Evolutionary conservation across 2,113 vertebrate genomes (phyloP), one percentile per base, ranked within the genome.

Genomic region (Anolis sagrei): DNA sequence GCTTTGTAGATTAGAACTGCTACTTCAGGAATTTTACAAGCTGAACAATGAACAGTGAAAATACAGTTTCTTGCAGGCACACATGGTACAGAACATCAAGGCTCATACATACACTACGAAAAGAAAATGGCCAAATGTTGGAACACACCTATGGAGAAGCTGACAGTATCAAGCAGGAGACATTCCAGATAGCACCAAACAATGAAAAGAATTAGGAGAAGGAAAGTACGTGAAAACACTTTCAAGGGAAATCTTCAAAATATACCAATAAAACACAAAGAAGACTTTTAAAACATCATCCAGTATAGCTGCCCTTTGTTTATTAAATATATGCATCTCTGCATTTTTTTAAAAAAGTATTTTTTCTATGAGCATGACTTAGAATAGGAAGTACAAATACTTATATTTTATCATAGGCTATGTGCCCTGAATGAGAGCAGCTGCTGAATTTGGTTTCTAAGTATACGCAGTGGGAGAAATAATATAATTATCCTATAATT

Each of bases 401-500:
- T 74, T 80, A 32, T 29, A 66, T 34, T 83, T 87, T 86, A 32
- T 49, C 73, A 48, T 27, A 62, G 73, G 77, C 85, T 92, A 84
- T 92, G 81, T 83, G 34, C 49, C 76, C 25, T 79, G 89, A 85
- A 74, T 94, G 61, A 85, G 80, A 85, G 90, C 86, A 95, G 89
- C 80, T 93, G 84, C 77, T 92, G 91, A 83, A 90, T 69, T 86
- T 84, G 76, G 90, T 94, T 93, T 90, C 82, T 44, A 92, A 86
- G 79, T 11, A 88, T 48, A 0, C 76, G 3, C 29, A 75, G 5
- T 49, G 86, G 88, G 2, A 87, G 69, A 92, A 81, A 90, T 79
- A 27, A 86, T 79, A 86, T 90, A 87, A 93, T 93, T 90, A 83
- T 93, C 89, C 68, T 29, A 62, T 74, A 88, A 92, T 90, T 90